Conservation (phyloP, 2,797 vertebrate genomes). For the Cossypha niveicapilla region DNA sequence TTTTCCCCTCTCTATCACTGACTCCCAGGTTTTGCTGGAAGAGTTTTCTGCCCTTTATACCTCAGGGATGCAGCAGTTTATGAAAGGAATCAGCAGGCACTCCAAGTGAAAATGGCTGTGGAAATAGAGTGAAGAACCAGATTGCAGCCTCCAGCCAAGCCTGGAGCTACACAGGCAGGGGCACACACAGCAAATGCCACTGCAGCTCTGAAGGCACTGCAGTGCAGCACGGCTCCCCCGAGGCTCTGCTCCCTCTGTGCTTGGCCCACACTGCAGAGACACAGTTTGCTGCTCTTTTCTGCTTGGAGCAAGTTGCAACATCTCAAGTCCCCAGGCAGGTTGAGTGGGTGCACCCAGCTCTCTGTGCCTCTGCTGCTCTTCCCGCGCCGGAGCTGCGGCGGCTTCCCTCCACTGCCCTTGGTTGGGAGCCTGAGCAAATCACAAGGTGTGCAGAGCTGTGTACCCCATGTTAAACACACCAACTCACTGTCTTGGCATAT, state of each 20-base stretch:
- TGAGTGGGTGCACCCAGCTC: not conserved
- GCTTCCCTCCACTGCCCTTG: not conserved
- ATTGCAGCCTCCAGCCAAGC: not conserved
- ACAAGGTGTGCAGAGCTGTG: not conserved
- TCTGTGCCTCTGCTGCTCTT: not conserved
- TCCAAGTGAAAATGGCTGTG: not conserved
- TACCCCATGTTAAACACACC: not conserved
- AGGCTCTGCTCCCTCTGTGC: not conserved
- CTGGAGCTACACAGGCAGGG: not conserved
- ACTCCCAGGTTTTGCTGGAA: not conserved
- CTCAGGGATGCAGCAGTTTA: not conserved
- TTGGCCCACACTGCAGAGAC: not conserved
- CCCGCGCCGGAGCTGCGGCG: fast-evolving
- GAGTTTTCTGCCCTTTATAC: not conserved
- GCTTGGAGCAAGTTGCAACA: not conserved
- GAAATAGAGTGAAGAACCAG: not conserved
- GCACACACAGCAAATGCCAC: not conserved
- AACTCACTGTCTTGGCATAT: not conserved
- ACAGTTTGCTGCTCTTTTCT: not conserved
- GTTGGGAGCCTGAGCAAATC: not conserved
- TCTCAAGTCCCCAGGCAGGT: not conserved
- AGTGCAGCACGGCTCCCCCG: fast-evolving
- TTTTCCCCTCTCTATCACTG: not conserved
- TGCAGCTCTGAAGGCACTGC: not conserved
- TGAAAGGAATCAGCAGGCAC: not conserved